Conservation (phyloP, 2,797 vertebrate genomes). For the Hippocampus kuda region DNA sequence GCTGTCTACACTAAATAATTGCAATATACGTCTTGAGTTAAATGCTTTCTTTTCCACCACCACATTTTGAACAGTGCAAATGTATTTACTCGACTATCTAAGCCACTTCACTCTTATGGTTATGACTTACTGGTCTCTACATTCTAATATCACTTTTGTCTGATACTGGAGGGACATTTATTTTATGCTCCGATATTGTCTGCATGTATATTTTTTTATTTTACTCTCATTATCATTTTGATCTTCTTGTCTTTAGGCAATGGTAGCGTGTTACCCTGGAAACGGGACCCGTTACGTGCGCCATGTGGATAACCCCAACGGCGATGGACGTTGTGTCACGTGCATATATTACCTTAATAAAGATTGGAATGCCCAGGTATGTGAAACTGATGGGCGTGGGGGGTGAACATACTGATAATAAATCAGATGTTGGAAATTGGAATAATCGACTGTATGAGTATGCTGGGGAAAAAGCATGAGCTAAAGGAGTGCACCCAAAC, state of each 20-base stretch:
- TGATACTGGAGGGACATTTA: background rate
- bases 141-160: background rate
- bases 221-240: slow-evolving; percentile 30
- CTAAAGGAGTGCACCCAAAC: too few species aligned
- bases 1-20: slow-evolving; percentile 5
- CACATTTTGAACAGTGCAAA: too few species aligned
- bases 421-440: background rate
- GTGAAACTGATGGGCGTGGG: slow-evolving; percentile 6
- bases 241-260: slow-evolving; percentile 69
- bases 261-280: slow-evolving; percentile 95
- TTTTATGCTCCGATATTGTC: background rate
- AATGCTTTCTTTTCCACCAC: too few species aligned
- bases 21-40: background rate
- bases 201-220: background rate
- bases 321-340: slow-evolving; percentile 89
- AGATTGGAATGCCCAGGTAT: slow-evolving; percentile 90
- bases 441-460: background rate
- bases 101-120: background rate
- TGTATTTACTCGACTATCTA: too few species aligned
- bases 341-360: slow-evolving; percentile 99
- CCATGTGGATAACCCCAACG: slow-evolving; percentile 92
- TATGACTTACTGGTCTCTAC: background rate
- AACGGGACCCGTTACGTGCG: slow-evolving; percentile 90
- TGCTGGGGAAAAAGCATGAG: background rate
- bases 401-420: background rate